A percentile compares a stretch with the other conserved stretches of the same genome.
These are phyloP conservation scores for Tachuris rubrigastra DNA, from an alignment of 2,113 vertebrate species.

Conservation along the genomic window DNA sequence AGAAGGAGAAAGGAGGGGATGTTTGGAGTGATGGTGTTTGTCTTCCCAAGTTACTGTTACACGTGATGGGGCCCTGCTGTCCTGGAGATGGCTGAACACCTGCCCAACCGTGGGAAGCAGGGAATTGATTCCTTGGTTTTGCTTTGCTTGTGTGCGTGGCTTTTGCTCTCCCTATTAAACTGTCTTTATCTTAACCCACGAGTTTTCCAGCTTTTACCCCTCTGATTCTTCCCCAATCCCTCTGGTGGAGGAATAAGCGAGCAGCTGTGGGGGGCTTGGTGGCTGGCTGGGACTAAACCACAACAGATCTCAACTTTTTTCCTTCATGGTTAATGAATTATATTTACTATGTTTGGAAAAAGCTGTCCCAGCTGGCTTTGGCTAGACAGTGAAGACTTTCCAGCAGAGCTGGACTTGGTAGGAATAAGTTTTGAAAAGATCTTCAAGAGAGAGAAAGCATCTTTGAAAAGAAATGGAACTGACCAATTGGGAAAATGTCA, in stretches of 20 bases:
- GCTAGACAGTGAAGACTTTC: not conserved
- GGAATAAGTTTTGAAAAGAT: not conserved
- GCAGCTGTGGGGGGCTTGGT: not conserved
- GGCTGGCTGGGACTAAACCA: not conserved
- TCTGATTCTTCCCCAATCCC: not conserved
- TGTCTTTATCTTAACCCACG: not conserved
- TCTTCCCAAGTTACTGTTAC: not conserved
- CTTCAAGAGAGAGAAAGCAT: not conserved
- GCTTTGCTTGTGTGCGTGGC: not conserved
- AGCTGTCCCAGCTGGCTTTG: not conserved
- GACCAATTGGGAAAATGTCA: not conserved
- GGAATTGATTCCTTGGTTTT: not conserved
- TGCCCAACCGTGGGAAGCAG: not conserved
- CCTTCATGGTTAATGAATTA: not conserved
- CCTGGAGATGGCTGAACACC: not conserved
- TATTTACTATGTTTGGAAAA: not conserved
- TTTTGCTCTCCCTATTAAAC: not conserved
- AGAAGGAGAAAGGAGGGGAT: not conserved
- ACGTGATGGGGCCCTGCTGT: not conserved
- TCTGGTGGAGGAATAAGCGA: not conserved
- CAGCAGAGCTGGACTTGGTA: not conserved
- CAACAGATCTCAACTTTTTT: not conserved
- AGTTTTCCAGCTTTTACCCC: not conserved
- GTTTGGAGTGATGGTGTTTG: fast-evolving
- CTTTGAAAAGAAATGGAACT: not conserved